phyloP scores from a whole-genome alignment of 2,888 invertebrate genomes.

The Panzeria rudis region DNA sequence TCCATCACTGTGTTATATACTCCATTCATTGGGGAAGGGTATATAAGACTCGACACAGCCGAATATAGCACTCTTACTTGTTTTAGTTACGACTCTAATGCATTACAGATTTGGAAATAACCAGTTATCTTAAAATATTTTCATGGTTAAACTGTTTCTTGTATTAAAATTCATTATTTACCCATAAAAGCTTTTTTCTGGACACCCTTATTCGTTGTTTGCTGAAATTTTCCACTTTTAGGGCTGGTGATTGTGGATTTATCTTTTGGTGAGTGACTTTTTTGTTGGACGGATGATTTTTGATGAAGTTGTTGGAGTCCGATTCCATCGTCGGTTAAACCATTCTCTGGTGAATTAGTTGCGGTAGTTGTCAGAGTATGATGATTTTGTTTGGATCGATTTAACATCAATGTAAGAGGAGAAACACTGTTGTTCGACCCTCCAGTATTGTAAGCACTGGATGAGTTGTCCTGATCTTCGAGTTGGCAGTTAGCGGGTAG shows the following conservation, averaged over 20 bases:
- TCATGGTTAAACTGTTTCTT: too few relatives aligned
- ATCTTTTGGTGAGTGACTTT: constrained; percentile 56
- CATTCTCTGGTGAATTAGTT: constrained; percentile 40
- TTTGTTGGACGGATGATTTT: constrained; percentile 53
- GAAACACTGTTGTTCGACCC: constrained; percentile 88
- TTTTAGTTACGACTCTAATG: too few relatives aligned
- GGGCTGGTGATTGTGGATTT: constrained; percentile 60
- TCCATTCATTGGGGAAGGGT: too few relatives aligned
- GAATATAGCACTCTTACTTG: too few relatives aligned
- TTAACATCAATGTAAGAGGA: constrained; percentile 85
- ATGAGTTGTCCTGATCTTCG: constrained; percentile 87
- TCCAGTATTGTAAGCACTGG: constrained; percentile 90
- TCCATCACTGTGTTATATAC: too few relatives aligned
- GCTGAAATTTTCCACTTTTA: constrained; percentile 27
- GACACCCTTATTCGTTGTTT: constrained; percentile 6
- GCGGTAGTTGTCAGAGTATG: not conserved
- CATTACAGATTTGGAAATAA: too few relatives aligned
- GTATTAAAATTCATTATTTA: not conserved
- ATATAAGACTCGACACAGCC: too few relatives aligned
- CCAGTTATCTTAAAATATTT: too few relatives aligned
- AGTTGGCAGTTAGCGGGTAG: constrained; percentile 47
- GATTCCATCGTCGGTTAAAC: constrained; percentile 24
- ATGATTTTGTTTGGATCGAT: constrained; percentile 59
- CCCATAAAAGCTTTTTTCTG: constrained; percentile 43
- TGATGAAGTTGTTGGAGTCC: constrained; percentile 48